Percentiles rank a stretch among this genome's conserved stretches.
Conservation (phyloP, 2,113 vertebrate species). For the Psittacula cyanocephala region DNA sequence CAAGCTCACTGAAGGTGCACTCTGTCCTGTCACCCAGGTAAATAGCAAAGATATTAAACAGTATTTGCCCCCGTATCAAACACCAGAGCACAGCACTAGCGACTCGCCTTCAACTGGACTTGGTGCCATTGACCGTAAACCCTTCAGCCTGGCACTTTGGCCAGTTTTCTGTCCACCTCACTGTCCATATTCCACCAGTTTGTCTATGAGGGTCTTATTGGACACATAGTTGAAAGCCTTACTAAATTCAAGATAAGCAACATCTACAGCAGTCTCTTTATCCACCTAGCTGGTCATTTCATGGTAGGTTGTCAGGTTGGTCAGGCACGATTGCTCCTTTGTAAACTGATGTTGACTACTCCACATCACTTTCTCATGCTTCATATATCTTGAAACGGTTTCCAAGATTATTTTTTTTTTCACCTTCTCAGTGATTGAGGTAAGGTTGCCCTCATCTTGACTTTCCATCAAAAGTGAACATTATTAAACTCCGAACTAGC, state of each 20-base stretch:
- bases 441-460: background rate
- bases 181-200: background rate
- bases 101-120: background rate
- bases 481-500: background rate
- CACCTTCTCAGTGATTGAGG: background rate
- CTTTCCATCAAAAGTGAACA: background rate
- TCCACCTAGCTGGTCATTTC: background rate
- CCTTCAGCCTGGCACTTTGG: background rate
- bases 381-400: background rate
- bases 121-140: background rate
- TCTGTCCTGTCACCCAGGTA: background rate
- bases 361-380: background rate
- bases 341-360: background rate
- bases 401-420: background rate
- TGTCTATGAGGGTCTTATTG: background rate
- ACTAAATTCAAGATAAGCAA: background rate
- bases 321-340: background rate
- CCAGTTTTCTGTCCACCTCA: background rate
- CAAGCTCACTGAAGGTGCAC: background rate
- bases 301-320: background rate
- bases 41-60: background rate
- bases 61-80: background rate
- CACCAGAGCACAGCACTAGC: background rate
- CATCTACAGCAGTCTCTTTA: background rate
- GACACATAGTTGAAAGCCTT: background rate